These are phyloP conservation scores for Steinernema hermaphroditum DNA, from an alignment of 2,888 invertebrate species.

Conservation along the genomic window DNA sequence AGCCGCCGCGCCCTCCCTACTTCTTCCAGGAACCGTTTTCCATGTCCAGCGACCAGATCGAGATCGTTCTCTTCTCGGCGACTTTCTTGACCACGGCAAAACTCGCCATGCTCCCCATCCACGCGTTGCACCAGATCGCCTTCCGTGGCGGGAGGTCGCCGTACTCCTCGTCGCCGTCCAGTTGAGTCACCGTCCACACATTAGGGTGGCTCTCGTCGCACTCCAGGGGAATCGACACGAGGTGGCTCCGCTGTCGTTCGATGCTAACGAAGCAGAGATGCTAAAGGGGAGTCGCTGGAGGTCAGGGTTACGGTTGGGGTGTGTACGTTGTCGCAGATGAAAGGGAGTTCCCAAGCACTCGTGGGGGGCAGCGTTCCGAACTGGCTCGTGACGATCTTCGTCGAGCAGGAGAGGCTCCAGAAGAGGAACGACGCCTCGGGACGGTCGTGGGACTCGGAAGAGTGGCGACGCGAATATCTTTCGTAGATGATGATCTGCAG, in stretches of 20 bases:
- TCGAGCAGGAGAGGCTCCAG: conserved; percentile 16
- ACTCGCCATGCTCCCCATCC: conserved; percentile 17
- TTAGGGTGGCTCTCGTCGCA: conserved; percentile 10
- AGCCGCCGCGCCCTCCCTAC: not conserved
- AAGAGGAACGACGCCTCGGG: conserved; percentile 17
- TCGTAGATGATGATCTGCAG: conserved; percentile 34
- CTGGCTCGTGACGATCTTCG: not conserved
- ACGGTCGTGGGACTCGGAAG: not conserved
- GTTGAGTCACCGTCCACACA: conserved; percentile 24
- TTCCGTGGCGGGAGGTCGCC: conserved; percentile 20
- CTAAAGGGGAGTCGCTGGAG: not conserved
- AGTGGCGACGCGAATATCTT: not conserved
- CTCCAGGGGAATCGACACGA: conserved; percentile 5
- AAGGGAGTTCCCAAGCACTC: conserved; percentile 32
- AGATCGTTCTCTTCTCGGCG: not conserved
- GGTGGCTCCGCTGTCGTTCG: not conserved
- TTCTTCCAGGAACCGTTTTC: conserved; percentile 29
- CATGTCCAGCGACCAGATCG: conserved; percentile 32
- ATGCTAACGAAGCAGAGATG: conserved; percentile 25
- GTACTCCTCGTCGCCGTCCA: conserved; percentile 6
- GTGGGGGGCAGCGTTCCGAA: conserved; percentile 21
- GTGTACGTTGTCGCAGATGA: conserved; percentile 32
- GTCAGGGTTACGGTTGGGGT: no score
- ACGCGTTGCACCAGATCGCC: conserved; percentile 32
- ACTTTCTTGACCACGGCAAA: conserved; percentile 25